Evolutionary conservation across 2,113 vertebrate species (phyloP).

Genomic region (Dendrocopos noguchii): DNA sequence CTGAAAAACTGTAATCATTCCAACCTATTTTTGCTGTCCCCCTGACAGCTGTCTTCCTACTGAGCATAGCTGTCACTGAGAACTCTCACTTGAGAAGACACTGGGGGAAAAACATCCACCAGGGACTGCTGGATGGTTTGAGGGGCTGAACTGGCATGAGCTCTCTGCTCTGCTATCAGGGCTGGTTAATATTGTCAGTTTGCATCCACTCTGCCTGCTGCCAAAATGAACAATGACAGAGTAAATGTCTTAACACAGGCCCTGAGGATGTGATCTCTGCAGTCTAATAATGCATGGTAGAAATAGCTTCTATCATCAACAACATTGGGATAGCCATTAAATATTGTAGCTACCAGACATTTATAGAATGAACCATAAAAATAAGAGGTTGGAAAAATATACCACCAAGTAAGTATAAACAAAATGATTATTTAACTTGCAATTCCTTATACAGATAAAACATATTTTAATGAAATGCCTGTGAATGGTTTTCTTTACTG

Average conservation of each 20-base stretch:
- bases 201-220: neutral
- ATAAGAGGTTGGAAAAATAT: neutral
- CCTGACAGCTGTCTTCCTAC: conserved; percentile 42
- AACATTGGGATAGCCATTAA: neutral
- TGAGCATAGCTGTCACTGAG: conserved; percentile 21
- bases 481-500: neutral
- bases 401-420: neutral
- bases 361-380: neutral
- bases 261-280: neutral
- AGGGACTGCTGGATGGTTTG: neutral
- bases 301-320: neutral
- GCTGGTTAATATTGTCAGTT: neutral
- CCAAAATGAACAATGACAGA: neutral
- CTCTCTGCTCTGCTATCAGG: neutral
- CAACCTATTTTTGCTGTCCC: conserved; percentile 41
- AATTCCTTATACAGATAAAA: neutral
- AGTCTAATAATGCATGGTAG: neutral
- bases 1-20: neutral
- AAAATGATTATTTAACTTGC: neutral
- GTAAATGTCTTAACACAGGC: neutral
- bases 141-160: neutral
- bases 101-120: neutral
- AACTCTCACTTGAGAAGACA: neutral
- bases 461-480: neutral
- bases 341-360: neutral